Evolutionary conservation across 2,113 vertebrate genomes (phyloP).

Genomic region (Erythrocebus patas): DNA sequence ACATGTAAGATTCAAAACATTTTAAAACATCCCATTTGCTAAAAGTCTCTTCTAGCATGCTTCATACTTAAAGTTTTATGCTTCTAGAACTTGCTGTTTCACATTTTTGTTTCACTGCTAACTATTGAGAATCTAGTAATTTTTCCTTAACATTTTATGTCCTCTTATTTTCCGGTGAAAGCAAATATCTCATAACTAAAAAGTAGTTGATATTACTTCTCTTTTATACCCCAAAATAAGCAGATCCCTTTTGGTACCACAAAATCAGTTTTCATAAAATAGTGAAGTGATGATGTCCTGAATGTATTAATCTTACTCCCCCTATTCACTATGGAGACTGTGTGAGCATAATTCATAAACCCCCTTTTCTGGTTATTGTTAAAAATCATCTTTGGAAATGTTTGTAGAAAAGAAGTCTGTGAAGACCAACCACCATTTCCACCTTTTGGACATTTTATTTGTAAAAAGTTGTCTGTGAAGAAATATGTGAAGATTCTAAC

Average conservation of each 20-base stretch:
- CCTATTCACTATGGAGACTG: not conserved
- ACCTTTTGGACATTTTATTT: not conserved
- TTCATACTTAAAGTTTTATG: not conserved
- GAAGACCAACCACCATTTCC: not conserved
- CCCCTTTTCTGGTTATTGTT: not conserved
- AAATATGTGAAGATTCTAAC: not conserved
- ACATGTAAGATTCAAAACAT: not conserved
- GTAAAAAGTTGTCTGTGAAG: not conserved
- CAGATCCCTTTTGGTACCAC: not conserved
- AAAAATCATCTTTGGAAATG: not conserved
- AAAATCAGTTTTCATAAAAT: conserved; percentile 18
- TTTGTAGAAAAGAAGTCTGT: not conserved
- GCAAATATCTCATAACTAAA: not conserved
- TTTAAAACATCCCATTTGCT: not conserved
- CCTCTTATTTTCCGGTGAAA: not conserved
- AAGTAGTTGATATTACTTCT: not conserved
- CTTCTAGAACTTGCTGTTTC: not conserved
- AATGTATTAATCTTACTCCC: not conserved
- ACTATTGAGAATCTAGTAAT: not conserved
- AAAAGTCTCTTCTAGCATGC: not conserved
- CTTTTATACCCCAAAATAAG: not conserved
- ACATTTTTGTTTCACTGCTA: not conserved
- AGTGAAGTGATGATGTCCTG: not conserved
- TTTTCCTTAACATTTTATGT: not conserved
- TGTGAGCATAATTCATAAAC: not conserved